Base-by-base conservation (phyloP, 2,113 vertebrate genomes). In the Marcusenius ussheri region DNA sequence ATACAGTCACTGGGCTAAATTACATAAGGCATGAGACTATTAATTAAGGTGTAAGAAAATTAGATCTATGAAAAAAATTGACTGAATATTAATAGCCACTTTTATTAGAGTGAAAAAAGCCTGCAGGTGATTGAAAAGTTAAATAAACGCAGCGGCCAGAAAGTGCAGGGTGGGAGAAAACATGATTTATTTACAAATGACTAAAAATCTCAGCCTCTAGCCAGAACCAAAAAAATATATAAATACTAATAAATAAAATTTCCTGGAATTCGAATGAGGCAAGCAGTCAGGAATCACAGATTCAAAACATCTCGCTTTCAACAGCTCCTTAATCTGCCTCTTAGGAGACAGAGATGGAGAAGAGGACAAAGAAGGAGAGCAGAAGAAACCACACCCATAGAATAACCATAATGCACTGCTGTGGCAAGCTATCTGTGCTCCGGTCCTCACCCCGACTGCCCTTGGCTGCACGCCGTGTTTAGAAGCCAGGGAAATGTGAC, bases 161-260 rank as follows among this genome's bases (percentile, higher is more conserved):
- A 80, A 80, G 5, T 19, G n/a, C 35, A 80, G 15, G 74, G 27
- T 35, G 74, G 35, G 35, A 39, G 35, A 7, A 80, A 80, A 31
- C 31, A 39, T 77, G 31, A 80, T 21, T 88, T 88, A 62, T 88
- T 88, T 88, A 42, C 87, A 56, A 88, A 84, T n/a, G 42, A n/a
- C 42, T 84, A 47, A 39, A 84, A n/a, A 46, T 47, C 83, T n/a
- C 45, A 84, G 45, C 17, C 83, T 47, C 77, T 83, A 9, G 39
- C 77, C 39, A 83, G 77, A 45, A 45, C 39, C n/a, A 70, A 70
- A 70, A 27, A 27, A 70, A 70, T 31, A 80, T 39, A 42, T 19
- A 42, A 80, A 80, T 80, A 42, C 35, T 42, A 39, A 80, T 80
- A 80, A 80, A 80, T 19, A 19, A 80, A 80, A 80, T 42, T 19